phyloP scores from a whole-genome alignment of 2,888 invertebrate genomes.

The Julus scanicus region DNA sequence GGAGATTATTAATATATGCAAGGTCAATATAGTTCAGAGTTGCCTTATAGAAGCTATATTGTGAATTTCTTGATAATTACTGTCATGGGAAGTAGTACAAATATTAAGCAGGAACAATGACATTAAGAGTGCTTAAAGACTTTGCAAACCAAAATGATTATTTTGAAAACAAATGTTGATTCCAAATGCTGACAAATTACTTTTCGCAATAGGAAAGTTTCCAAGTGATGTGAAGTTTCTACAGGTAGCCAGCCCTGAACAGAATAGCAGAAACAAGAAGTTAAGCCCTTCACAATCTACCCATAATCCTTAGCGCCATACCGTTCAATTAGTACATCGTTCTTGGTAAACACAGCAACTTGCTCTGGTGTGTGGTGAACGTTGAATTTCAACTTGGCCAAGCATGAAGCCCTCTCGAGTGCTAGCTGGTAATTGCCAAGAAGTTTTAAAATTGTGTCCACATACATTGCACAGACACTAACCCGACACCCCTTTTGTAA shows the following conservation, averaged over 20 bases:
- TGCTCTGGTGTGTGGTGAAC: slow-evolving; percentile 23
- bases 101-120: no score
- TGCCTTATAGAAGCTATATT: no score
- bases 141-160: no score
- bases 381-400: slow-evolving; percentile 55
- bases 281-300: not conserved
- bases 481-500: not conserved
- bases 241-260: not conserved
- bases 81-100: no score
- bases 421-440: slow-evolving; percentile 41
- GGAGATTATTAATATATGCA: no score
- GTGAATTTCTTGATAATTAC: no score
- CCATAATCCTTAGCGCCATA: not conserved
- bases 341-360: slow-evolving; percentile 32
- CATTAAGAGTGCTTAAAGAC: no score
- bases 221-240: not conserved
- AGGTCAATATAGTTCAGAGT: no score
- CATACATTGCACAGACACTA: slow-evolving; percentile 34
- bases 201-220: not conserved
- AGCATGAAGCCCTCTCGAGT: slow-evolving; percentile 44
- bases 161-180: no score
- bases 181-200: no score
- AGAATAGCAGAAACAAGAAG: not conserved
- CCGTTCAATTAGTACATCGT: slow-evolving; percentile 34
- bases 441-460: slow-evolving; percentile 51